These are phyloP conservation scores for Prunella himalayana DNA, from an alignment of 2,113 vertebrate species.

Conservation along the genomic window DNA sequence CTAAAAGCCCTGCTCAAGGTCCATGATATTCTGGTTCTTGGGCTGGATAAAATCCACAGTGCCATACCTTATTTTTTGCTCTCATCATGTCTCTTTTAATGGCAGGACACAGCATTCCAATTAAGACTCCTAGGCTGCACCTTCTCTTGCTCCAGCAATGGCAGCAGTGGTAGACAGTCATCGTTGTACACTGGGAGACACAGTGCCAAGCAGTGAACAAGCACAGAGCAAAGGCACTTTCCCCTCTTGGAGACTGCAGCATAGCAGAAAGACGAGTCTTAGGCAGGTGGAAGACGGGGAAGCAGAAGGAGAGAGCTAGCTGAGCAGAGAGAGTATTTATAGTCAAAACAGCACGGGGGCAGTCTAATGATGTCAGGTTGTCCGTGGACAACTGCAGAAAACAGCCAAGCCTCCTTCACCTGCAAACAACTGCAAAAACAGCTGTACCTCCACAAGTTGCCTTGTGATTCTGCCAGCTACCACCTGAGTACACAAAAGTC, in stretches of 20 bases:
- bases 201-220: background rate
- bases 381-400: background rate
- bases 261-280: background rate
- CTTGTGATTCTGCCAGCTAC: background rate
- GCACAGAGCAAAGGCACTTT: background rate
- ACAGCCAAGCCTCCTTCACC: background rate
- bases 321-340: background rate
- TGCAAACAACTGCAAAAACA: background rate
- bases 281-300: background rate
- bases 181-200: accelerated
- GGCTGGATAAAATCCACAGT: background rate
- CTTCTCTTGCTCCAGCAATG: background rate
- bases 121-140: background rate
- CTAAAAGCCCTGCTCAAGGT: background rate
- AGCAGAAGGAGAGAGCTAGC: background rate
- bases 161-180: background rate
- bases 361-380: background rate
- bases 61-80: background rate
- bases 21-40: background rate
- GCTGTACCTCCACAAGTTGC: background rate
- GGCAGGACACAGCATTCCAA: too few relatives aligned
- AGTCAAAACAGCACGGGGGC: background rate
- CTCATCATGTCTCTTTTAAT: background rate
- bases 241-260: background rate
- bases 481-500: background rate